Conservation (phyloP, 2,888 invertebrate species). For the Ophion ellenae region DNA sequence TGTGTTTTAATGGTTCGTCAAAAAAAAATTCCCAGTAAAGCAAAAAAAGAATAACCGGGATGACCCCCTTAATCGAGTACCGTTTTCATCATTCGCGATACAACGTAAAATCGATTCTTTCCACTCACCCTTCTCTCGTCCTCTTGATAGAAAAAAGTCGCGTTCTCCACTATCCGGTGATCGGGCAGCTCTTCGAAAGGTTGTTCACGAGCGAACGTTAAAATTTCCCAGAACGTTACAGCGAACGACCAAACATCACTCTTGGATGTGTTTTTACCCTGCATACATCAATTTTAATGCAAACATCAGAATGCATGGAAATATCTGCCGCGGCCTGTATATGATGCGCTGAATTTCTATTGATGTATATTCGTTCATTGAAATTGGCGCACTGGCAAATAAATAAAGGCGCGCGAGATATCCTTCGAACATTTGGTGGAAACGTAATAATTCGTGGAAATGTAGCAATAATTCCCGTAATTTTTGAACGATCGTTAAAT, state of each 20-base stretch:
- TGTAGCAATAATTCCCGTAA: not conserved
- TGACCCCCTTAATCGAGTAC: not conserved
- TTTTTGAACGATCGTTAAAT: not conserved
- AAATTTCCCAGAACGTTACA: constrained; percentile 94
- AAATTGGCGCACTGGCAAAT: no score
- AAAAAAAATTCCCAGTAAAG: not conserved
- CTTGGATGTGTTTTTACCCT: constrained; percentile 93
- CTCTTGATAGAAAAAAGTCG: constrained; percentile 91
- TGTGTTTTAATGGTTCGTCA: no score
- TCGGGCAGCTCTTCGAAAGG: constrained; percentile 92
- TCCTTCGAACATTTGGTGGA: not conserved
- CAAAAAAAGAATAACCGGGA: not conserved
- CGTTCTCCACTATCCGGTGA: constrained; percentile 93
- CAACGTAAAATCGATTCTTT: not conserved
- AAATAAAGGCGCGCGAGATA: no score
- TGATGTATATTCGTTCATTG: no score
- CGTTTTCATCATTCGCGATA: not conserved
- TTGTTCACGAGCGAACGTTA: constrained; percentile 92
- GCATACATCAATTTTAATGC: constrained; percentile 69
- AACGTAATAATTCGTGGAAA: not conserved
- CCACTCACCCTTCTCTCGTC: constrained; percentile 88
- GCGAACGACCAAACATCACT: constrained; percentile 96
- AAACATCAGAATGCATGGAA: not conserved
- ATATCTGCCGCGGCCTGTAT: not conserved
- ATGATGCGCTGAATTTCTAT: not conserved